Percentiles rank a stretch among this genome's conserved stretches.
phyloP scores from a whole-genome alignment of 2,113 vertebrate species.

The Neogale vison region DNA sequence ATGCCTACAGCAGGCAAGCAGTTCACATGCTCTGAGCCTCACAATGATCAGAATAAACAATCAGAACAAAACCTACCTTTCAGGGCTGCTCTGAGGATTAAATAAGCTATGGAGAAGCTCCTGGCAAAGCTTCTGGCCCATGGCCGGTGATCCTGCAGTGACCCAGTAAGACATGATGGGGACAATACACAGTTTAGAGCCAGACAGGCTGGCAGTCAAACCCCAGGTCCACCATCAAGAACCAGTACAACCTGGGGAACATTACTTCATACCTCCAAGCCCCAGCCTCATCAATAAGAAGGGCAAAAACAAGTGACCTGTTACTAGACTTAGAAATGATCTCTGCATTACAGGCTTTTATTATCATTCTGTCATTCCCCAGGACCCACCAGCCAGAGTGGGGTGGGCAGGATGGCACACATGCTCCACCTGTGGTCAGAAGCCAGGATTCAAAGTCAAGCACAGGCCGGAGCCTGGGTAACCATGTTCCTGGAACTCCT shows the following conservation, averaged over 20 bases:
- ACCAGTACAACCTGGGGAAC: background rate
- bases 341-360: background rate
- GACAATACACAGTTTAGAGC: background rate
- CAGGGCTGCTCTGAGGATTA: background rate
- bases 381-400: background rate
- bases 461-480: background rate
- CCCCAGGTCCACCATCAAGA: background rate
- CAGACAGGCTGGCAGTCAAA: background rate
- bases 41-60: background rate
- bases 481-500: background rate
- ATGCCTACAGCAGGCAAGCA: background rate
- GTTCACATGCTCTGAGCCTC: background rate
- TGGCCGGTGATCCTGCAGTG: background rate
- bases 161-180: background rate
- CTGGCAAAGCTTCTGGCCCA: background rate
- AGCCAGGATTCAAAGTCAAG: background rate
- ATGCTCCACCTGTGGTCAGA: background rate
- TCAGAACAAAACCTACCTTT: background rate
- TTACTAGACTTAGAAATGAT: background rate
- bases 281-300: background rate
- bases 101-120: background rate
- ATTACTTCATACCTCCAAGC: background rate
- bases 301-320: fast-evolving
- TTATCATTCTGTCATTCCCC: background rate
- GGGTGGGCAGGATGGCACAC: background rate